Conservation (phyloP, 1,140 invertebrate genomes). For the Euwallacea fornicatus region DNA sequence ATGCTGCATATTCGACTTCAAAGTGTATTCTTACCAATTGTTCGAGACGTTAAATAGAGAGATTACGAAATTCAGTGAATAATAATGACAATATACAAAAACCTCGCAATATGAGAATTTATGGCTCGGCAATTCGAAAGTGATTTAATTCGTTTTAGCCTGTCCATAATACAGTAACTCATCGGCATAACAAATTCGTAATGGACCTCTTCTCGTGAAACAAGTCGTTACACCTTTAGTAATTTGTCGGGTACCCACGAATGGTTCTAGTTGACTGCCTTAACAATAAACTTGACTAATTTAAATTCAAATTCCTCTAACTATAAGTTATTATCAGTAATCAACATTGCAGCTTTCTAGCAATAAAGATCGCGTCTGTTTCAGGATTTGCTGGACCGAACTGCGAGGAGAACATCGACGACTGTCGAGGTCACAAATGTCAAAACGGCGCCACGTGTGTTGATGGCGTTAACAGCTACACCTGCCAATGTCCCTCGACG, state of each 20-base stretch:
- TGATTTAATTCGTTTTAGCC: no score
- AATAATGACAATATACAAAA: no score
- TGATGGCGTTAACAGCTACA: conserved; percentile 84
- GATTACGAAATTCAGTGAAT: no score
- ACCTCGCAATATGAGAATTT: no score
- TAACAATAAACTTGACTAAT: conserved; percentile 21
- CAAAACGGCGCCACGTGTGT: conserved; percentile 89
- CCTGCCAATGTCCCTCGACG: conserved; percentile 83
- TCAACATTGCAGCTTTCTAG: no score
- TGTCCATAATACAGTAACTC: not conserved
- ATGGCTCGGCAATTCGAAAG: no score
- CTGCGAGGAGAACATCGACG: conserved; percentile 89
- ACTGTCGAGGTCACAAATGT: conserved; percentile 86
- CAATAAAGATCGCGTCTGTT: conserved; percentile 41
- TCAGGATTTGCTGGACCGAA: conserved; percentile 82
- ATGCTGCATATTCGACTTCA: no score
- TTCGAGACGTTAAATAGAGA: no score
- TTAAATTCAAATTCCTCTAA: conserved; percentile 3
- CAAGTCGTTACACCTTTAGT: conserved; percentile 2
- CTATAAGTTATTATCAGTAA: no score
- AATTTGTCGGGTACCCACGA: conserved; percentile 5
- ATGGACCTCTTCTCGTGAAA: conserved; percentile 12
- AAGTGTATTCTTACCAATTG: no score
- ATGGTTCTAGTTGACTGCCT: conserved; percentile 11
- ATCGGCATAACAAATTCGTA: conserved; percentile 19